These are phyloP conservation scores for Poeciliopsis occidentalis DNA, from an alignment of 2,113 vertebrate species.

Conservation along the genomic window DNA sequence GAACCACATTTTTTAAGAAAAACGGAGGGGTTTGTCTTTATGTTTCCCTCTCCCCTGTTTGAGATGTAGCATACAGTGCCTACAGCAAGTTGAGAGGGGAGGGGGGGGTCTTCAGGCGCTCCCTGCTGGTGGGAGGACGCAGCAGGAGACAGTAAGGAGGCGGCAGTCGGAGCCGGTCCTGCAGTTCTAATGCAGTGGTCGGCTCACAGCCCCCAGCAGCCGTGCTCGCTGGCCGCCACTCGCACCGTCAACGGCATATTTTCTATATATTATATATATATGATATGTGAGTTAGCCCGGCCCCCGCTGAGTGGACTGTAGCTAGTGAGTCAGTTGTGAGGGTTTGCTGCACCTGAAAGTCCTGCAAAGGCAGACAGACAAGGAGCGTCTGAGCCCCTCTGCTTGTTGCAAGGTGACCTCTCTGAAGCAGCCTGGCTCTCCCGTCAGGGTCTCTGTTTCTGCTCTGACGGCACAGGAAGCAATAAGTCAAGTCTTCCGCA, in stretches of 20 bases:
- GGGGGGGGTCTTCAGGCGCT: not conserved
- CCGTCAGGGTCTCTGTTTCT: too few species aligned
- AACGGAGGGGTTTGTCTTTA: conserved; percentile 21
- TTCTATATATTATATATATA: conserved; percentile 88
- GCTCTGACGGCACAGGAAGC: conserved; percentile 10
- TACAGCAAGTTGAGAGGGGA: conserved; percentile 19
- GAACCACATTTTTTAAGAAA: conserved; percentile 38
- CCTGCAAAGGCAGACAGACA: conserved; percentile 53
- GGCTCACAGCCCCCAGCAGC: conserved; percentile 71
- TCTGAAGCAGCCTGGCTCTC: too few species aligned
- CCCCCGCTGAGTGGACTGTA: conserved; percentile 69
- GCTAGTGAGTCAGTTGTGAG: conserved; percentile 46
- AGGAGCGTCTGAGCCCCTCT: too few species aligned
- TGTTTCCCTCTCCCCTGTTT: conserved; percentile 27
- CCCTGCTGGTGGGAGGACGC: conserved; percentile 46
- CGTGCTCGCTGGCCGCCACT: conserved; percentile 73
- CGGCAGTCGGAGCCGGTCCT: conserved; percentile 74
- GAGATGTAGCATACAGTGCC: conserved; percentile 56
- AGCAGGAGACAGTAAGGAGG: conserved; percentile 75
- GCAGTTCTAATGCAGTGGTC: conserved; percentile 83
- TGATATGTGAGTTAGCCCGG: conserved; percentile 86
- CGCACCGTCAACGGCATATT: conserved; percentile 80
- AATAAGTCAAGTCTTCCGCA: conserved; percentile 51
- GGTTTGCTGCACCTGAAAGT: conserved; percentile 41
- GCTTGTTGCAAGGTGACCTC: too few species aligned